Base-by-base conservation (phyloP, 2,113 vertebrate genomes). In the Heteronetta atricapilla region DNA sequence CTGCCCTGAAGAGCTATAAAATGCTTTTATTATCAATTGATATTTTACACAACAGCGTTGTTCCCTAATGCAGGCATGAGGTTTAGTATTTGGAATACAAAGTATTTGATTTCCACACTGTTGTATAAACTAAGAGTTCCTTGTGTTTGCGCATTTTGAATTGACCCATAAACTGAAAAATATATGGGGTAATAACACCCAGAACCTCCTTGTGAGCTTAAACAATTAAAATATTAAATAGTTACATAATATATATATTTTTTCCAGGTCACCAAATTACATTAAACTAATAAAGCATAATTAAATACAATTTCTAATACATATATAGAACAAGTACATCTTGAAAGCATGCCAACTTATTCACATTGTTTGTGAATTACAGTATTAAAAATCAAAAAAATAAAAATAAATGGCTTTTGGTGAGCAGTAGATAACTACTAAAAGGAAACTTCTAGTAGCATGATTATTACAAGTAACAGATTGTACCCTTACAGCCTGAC, bases 1-100 rank as follows among this genome's bases (percentile, higher is more conserved):
- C 44, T 18, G 76, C 97, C 97, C 93, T 97, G 94, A 96, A 97
- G 97, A 98, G 97, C 97, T 96, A 97, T 17, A 72, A 93, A 88
- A 48, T 72, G 59, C 38, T 94, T 75, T 83, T 74, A 56, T 59
- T 6, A 26, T 86, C 81, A 76, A 40, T 77, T 87, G 31, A 70
- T 31, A 67, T 23, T 46, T 62, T 46, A 34, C 38, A 55, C 48
- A 64, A 82, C 66, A 90, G 81, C 87, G 80, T 31, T 80, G 16
- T 31, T 84, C 58, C 29, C 33, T 84, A 84, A 70, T 16, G 48
- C 14, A 56, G 53, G 21, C n/a, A 62, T 6, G 8, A 52, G 13
- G 62, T 52, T 82, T 16, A 56, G 17, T 28, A 64, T 31, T 58
- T 76, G 28, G 42, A 82, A 79, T 48, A 73, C 7, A 14, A 79